Percentiles rank a stretch among this genome's conserved stretches.
phyloP scores from a whole-genome alignment of 35 echinoderm and acorn worm genomes.

The Amphiura filiformis region DNA sequence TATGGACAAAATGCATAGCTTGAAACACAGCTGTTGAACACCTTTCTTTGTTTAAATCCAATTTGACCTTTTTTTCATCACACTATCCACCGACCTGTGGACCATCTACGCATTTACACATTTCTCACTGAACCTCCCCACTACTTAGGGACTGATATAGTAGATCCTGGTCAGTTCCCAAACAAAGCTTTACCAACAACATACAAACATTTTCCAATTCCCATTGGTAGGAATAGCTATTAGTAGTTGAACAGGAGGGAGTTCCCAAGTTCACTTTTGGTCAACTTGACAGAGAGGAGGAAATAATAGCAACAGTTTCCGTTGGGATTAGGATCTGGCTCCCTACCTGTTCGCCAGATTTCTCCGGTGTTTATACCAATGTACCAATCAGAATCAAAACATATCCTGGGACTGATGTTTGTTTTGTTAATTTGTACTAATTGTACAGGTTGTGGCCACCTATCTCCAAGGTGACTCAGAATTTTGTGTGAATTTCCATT shows the following conservation, averaged over 20 bases:
- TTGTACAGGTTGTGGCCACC: not conserved
- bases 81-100: too few relatives aligned
- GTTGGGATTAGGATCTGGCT: not conserved
- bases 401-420: not conserved
- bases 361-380: not conserved
- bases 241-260: not conserved
- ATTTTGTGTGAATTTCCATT: too few relatives aligned
- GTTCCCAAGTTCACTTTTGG: not conserved
- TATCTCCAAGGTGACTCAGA: not conserved
- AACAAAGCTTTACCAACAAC: not conserved
- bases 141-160: too few relatives aligned
- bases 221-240: not conserved
- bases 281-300: not conserved
- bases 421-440: too few relatives aligned
- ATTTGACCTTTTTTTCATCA: not conserved
- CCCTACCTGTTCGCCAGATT: not conserved
- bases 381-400: not conserved
- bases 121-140: not conserved
- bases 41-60: not conserved
- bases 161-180: not conserved
- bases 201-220: not conserved
- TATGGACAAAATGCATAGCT: not conserved
- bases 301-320: not conserved
- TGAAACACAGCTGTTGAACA: conserved; percentile 1
- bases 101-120: not conserved